Evolutionary conservation across 2,797 vertebrate species (phyloP), one percentile per base, ranked within the genome.

Genomic region (Lutjanus campechanus): DNA sequence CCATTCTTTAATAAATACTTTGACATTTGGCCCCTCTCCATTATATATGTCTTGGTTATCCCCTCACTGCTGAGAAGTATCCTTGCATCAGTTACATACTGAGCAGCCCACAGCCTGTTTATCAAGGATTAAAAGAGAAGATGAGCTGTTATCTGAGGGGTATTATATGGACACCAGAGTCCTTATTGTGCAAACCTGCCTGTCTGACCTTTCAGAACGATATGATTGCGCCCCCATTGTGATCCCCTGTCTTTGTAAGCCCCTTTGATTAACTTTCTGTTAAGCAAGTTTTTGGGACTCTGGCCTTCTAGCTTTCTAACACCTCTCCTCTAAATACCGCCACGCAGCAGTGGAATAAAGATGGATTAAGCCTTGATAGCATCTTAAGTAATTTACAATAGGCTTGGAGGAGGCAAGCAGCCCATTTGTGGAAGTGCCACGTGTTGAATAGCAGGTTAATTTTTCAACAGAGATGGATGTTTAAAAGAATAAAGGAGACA

Each of bases 321-420:
- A 87, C 92, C 88, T 91, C 89, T 90, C 62, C 71, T 85, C 94
- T 95, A 91, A 95, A 95, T 97, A 96, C 96, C 95, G 92, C 88
- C 94, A 93, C 88, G 93, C 95, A 79, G 89, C 81, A 81, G 91
- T 83, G 81, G 85, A 91, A 91, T 97, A 97, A 94, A 93, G 91
- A 93, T 96, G 97, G 98, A 98, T 99, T 98, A 98, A 97, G 92
- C 93, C 92, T 88, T 92, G 97, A 98, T 99, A 97, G 93, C 95
- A 97, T 98, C 98, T 95, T 94, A 97, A 97, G 96, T 97, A 96
- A 97, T 97, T 98, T 96, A 96, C 96, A 97, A 97, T 96, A 96
- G 93, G 96, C 96, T 96, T 93, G 92, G 88, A 93, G 96, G 96
- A 96, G 95, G 93, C 95, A 94, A 93, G 95, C 94, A 91, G 93